phyloP scores from a whole-genome alignment of 2,888 invertebrate species.

The Crioceris asparagi region DNA sequence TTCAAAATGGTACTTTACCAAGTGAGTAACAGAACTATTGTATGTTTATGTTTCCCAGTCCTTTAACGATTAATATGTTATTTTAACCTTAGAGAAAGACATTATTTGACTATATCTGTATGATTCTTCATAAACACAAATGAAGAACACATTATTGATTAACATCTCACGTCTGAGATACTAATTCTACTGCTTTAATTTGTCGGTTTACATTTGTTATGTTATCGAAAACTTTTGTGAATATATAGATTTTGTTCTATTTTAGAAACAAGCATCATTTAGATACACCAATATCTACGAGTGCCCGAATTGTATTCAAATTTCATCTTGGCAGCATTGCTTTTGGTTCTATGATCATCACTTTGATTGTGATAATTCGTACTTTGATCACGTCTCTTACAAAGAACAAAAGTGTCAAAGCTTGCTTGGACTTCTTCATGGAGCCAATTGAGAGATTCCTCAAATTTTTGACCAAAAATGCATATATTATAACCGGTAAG shows the following conservation, averaged over 20 bases:
- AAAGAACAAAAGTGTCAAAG: slow-evolving; percentile 15
- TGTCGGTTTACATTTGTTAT: too few relatives aligned
- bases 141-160: too few relatives aligned
- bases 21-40: too few relatives aligned
- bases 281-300: slow-evolving; percentile 19
- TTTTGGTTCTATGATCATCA: slow-evolving; percentile 24
- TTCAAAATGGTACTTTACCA: slow-evolving; percentile 52
- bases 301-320: slow-evolving; percentile 17
- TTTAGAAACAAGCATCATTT: slow-evolving; percentile 22
- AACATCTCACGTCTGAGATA: too few relatives aligned
- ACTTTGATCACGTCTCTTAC: slow-evolving; percentile 14
- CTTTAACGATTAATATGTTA: too few relatives aligned
- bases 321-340: slow-evolving; percentile 24
- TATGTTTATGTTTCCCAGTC: too few relatives aligned
- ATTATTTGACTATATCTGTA: too few relatives aligned
- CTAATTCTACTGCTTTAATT: too few relatives aligned
- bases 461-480: slow-evolving; percentile 25
- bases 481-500: slow-evolving; percentile 27
- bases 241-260: slow-evolving; percentile 9
- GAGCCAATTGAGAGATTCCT: slow-evolving; percentile 18
- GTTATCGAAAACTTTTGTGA: too few relatives aligned
- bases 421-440: slow-evolving; percentile 12
- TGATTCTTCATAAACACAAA: too few relatives aligned
- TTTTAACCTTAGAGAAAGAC: too few relatives aligned
- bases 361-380: slow-evolving; percentile 21